Evolutionary conservation across 2,797 vertebrate species (phyloP).

Genomic region (Pachyuromys duprasi): DNA sequence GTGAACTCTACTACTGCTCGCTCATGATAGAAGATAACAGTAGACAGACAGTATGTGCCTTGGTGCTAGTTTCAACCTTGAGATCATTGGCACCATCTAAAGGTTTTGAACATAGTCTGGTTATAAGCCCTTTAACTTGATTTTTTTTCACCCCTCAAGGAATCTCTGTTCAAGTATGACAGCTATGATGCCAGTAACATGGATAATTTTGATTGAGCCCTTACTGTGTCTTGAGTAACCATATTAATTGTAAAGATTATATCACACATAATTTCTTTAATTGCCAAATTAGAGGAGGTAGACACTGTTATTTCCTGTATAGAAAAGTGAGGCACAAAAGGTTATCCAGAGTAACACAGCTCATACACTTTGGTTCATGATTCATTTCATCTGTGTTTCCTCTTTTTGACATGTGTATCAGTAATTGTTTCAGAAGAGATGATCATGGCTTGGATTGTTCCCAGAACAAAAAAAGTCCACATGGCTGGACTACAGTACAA

Average conservation of each 20-base stretch:
- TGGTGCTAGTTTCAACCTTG: background rate
- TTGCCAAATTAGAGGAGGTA: background rate
- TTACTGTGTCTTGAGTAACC: background rate
- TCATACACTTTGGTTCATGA: background rate
- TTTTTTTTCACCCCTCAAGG: background rate
- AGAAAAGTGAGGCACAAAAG: background rate
- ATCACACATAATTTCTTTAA: background rate
- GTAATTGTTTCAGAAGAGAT: background rate
- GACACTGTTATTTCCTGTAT: background rate
- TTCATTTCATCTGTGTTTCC: background rate
- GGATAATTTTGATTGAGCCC: background rate
- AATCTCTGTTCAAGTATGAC: constrained; percentile 19
- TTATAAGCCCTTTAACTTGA: background rate
- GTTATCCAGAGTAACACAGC: background rate
- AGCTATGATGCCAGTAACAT: background rate
- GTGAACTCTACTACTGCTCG: background rate
- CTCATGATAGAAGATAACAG: background rate
- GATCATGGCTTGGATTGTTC: background rate
- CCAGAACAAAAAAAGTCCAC: background rate
- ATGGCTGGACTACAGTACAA: background rate
- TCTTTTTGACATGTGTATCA: background rate
- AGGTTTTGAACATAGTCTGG: background rate
- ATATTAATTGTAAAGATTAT: background rate
- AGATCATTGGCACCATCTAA: background rate
- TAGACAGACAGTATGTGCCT: background rate